Percentiles rank a stretch among this genome's conserved stretches.
Conservation (phyloP, 2,797 vertebrate genomes). For the Myotis vivesi region DNA sequence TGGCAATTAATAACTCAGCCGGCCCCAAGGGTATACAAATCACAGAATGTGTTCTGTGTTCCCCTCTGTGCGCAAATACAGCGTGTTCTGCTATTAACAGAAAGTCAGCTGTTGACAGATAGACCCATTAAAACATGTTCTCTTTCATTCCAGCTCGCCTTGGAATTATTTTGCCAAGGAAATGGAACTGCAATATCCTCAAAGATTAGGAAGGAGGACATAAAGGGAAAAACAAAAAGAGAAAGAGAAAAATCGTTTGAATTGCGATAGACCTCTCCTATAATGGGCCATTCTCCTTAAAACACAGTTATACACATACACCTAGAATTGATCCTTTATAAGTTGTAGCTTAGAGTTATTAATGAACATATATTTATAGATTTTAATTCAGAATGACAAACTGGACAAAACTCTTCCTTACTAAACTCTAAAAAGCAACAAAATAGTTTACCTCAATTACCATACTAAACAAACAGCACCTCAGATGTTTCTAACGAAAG, state of each 20-base stretch:
- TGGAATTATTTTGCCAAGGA: slow-evolving; percentile 47
- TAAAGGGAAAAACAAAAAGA: not conserved
- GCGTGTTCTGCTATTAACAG: not conserved
- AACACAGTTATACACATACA: not conserved
- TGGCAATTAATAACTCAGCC: not conserved
- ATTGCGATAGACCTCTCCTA: not conserved
- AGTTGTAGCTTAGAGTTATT: not conserved
- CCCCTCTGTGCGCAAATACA: not conserved
- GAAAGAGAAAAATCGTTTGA: not conserved
- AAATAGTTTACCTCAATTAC: not conserved
- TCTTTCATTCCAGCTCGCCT: not conserved
- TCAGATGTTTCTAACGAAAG: not conserved
- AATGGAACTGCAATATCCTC: not conserved
- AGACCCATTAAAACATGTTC: not conserved
- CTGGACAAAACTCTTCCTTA: not conserved
- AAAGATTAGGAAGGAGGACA: not conserved
- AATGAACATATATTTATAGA: not conserved
- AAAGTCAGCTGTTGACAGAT: not conserved
- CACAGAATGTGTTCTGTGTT: not conserved
- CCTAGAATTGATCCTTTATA: not conserved
- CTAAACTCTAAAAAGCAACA: not conserved
- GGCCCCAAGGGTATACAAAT: not conserved
- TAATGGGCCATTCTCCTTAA: not conserved
- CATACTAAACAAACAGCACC: not conserved
- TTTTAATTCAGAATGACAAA: slow-evolving; percentile 22